phyloP scores from a whole-genome alignment of 2,888 invertebrate genomes.

The Apamea epomidion region DNA sequence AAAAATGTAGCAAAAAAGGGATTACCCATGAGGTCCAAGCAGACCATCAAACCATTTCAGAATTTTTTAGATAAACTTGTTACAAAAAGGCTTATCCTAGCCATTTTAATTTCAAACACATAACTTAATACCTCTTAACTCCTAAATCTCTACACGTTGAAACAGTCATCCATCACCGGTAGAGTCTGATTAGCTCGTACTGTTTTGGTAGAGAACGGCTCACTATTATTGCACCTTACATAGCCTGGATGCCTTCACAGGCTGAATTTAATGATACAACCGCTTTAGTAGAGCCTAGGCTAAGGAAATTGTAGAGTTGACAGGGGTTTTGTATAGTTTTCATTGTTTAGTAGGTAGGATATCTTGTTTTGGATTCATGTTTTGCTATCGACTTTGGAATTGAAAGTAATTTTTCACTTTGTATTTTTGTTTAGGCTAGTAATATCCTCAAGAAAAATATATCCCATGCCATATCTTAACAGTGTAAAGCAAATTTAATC shows the following conservation, averaged over 20 bases:
- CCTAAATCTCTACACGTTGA: constrained; percentile 48
- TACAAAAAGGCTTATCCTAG: background rate
- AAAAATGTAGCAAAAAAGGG: too few species aligned
- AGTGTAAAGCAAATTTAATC: background rate
- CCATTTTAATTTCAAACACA: constrained; percentile 1
- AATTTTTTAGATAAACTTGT: background rate
- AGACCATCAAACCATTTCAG: too few species aligned
- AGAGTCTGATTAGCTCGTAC: constrained; percentile 72
- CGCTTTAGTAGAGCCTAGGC: constrained; percentile 72
- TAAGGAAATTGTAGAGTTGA: constrained; percentile 67
- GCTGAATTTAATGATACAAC: constrained; percentile 83
- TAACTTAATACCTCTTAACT: constrained; percentile 18
- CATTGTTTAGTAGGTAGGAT: background rate
- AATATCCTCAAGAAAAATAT: too few species aligned
- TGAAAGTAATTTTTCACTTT: background rate
- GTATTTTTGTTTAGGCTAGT: background rate
- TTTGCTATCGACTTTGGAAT: background rate
- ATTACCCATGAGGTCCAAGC: too few species aligned
- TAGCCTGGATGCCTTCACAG: constrained; percentile 73
- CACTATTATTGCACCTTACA: constrained; percentile 84
- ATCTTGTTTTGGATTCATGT: background rate
- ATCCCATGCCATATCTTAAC: too few species aligned
- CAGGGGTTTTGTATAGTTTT: constrained; percentile 16
- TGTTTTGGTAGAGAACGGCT: constrained; percentile 73
- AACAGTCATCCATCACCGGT: constrained; percentile 75